Conservation (phyloP, 2,113 vertebrate species). For the Noturus placidus region DNA sequence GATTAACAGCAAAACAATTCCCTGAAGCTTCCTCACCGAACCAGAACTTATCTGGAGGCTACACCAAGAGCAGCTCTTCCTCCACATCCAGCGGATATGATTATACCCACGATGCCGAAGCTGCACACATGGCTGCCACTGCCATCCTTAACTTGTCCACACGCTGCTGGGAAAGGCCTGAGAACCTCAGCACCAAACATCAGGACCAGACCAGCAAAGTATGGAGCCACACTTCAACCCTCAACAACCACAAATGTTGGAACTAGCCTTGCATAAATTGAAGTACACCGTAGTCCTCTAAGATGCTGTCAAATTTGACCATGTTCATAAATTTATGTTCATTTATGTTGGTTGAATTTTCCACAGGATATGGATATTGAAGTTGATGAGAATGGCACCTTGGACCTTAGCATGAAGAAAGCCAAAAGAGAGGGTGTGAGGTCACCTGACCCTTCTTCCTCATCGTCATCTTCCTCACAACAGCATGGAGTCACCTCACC, state of each 20-base stretch:
- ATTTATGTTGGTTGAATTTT: not conserved
- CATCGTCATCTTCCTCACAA: conserved; percentile 76
- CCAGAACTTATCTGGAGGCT: conserved; percentile 81
- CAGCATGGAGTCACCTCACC: conserved; percentile 78
- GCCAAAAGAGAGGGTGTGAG: conserved; percentile 81
- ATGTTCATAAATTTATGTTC: not conserved
- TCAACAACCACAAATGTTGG: not conserved
- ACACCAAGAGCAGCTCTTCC: conserved; percentile 79
- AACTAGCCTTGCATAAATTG: not conserved
- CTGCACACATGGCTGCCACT: conserved; percentile 96
- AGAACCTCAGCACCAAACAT: conserved; percentile 88
- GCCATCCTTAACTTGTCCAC: conserved; percentile 99
- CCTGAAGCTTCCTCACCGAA: conserved; percentile 84
- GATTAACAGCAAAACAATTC: conserved; percentile 81
- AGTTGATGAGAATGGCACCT: conserved; percentile 95
- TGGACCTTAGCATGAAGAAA: conserved; percentile 97
- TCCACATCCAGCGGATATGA: conserved; percentile 86
- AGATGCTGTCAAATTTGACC: not conserved
- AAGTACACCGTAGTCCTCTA: not conserved
- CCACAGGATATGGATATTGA: conserved; percentile 86
- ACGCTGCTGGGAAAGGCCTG: conserved; percentile 96
- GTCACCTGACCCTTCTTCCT: conserved; percentile 79
- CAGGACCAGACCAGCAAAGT: conserved; percentile 84
- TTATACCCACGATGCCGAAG: conserved; percentile 94
- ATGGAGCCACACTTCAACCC: not conserved